Conservation (phyloP, 2,888 invertebrate species). For the Tholera decimalis region DNA sequence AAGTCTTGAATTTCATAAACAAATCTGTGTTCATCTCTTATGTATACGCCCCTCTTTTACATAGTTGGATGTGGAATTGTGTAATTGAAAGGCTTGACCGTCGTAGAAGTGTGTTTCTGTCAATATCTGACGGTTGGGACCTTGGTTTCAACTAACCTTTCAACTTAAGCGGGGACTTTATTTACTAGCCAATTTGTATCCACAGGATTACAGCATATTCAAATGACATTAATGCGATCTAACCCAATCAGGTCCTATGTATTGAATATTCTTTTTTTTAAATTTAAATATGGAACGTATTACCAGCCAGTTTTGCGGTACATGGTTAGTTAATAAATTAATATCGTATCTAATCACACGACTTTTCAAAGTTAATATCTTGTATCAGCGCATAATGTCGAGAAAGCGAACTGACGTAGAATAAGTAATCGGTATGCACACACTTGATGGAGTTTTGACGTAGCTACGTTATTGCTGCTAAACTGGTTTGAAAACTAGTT, state of each 20-base stretch:
- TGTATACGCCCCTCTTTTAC: slow-evolving; percentile 6
- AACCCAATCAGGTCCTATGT: too few species aligned
- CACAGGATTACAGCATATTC: not conserved
- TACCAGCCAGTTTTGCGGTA: too few species aligned
- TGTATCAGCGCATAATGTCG: slow-evolving; percentile 5
- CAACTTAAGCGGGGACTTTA: not conserved
- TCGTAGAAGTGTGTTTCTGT: slow-evolving; percentile 16
- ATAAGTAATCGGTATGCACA: slow-evolving; percentile 20
- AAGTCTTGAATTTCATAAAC: slow-evolving; percentile 22
- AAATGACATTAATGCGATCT: too few species aligned
- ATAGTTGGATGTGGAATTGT: slow-evolving; percentile 13
- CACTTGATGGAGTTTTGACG: not conserved
- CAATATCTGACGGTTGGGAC: slow-evolving; percentile 14
- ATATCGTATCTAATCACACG: not conserved
- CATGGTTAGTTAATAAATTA: not conserved
- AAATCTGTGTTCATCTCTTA: slow-evolving; percentile 43
- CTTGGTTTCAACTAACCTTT: slow-evolving; percentile 45
- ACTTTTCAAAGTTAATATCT: slow-evolving; percentile 14
- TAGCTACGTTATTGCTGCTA: not conserved
- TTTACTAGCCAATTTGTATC: not conserved
- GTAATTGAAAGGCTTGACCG: slow-evolving; percentile 28
- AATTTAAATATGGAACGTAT: too few species aligned
- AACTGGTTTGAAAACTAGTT: not conserved
- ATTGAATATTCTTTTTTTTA: too few species aligned
- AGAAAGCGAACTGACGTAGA: slow-evolving; percentile 17